Evolutionary conservation across 2,888 invertebrate genomes (phyloP), one percentile per base, ranked within the genome.

Genomic region (Junonia oenone): DNA sequence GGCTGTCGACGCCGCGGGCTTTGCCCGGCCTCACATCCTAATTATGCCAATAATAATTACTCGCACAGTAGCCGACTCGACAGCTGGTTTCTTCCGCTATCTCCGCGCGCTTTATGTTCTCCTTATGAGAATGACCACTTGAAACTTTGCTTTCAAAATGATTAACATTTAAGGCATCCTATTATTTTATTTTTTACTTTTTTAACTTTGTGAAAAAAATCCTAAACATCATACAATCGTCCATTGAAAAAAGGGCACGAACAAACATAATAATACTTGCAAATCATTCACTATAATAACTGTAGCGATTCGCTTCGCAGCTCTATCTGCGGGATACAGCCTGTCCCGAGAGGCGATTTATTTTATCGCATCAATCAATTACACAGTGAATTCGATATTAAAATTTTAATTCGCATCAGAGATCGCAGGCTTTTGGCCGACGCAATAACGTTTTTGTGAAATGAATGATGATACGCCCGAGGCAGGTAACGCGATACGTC

Each of bases 31-130:
- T 78, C 87, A 82, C 86, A 87, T 87, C 86, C 89, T 89, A 87
- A 89, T 89, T 89, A 87, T 82, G 83, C 81, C 83, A 81, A 83
- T 87, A 85, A 86, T 88, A 85, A 89, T 88, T 87, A 85, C 80
- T 78, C 79, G 76, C 81, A 62, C 78, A 81, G 81, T 77, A 79
- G 72, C 68, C 72, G 74, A 76, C 50, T 56, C 57, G 60, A 56
- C 65, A 83, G 85, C 82, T 79, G 67, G 61, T 53, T 63, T 60
- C 82, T 78, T 66, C 60, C 53, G 63, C 60, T 62, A 63, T 58
- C 65, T 61, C 65, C 58, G 73, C 70, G 65, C 69, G 66, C 63
- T 70, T 72, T 71, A 73, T 75, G 73, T 68, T 65, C 65, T 72
- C 78, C 73, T 80, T 47, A 27, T 33, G n/a, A 13, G 27, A 53